Evolutionary conservation across 2,797 vertebrate genomes (phyloP), one percentile per base, ranked within the genome.

Genomic region (Scomberomorus guttatus): DNA sequence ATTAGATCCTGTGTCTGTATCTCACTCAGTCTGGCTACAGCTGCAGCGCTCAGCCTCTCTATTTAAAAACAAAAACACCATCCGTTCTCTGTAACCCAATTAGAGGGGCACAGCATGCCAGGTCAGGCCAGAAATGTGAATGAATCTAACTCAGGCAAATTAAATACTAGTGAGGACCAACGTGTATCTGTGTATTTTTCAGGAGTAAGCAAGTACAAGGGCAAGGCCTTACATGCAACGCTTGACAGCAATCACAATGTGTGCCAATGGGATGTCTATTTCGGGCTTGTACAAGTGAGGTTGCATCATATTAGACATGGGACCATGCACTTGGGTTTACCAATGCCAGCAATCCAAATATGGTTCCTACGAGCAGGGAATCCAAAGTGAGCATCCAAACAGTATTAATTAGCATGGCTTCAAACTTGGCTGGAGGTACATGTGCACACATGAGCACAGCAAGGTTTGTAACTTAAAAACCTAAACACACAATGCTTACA

Each of bases 261-360:
- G 77, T 77, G 76, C 75, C 66, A 83, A 63, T 25, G 72, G 54
- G 67, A 50, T 11, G 72, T 88, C 92, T 94, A 93, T 94, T 92
- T 92, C 55, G 15, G 75, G 83, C 68, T 69, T 34, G 62, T 80
- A 66, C 55, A 46, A 75, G 71, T 55, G 77, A 79, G 77, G 83
- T 92, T 92, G 92, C 92, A 91, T 92, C 91, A 94, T 87, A 67
- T 86, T 55, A 75, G 62, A 79, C 42, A 44, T 65, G 59, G 84
- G 79, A 65, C 62, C n/a, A 1, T 73, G 73, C 85, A 87, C 84
- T 83, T 79, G 81, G 61, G 24, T 85, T 63, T 17, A 44, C 81
- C 63, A 37, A 37, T 64, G 77, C 70, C 86, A 83, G 60, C 57
- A 15, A 60, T 74, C 82, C 80, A 82, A 90, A 87, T 85, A 81